Evolutionary conservation across 2,113 vertebrate species (phyloP), one percentile per base, ranked within the genome.

Genomic region (Regulus satrapa): DNA sequence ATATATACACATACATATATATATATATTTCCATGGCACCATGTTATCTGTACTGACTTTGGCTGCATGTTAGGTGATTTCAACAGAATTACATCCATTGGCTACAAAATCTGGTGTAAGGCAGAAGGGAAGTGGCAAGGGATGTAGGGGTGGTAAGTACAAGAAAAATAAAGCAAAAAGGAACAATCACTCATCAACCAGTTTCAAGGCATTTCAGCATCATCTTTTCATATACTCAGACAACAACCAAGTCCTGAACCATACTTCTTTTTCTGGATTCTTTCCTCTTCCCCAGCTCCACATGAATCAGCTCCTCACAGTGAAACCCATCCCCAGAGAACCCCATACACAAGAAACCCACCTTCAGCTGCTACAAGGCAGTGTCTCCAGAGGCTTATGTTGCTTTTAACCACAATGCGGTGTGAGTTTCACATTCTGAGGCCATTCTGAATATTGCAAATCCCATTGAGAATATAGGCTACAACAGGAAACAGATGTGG

Each of bases 401-500:
- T 96, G 90, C 88, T 95, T 97, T 96, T 91, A 97, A 98, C 98
- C 98, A 87, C 98, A 98, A 24, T 72, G 97, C 73, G 97, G 98
- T 97, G 90, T 95, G 86, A 97, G 94, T 98, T 98, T 98, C 97
- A 97, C 95, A 96, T 97, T 98, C 97, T 97, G 97, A 98, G 95
- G 97, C 97, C 97, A 96, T 98, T 98, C 97, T 97, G 98, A 98
- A 98, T 96, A 97, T 90, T 98, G 92, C 74, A 81, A 97, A 98
- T 98, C 98, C 92, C 98, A 98, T 93, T 96, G 97, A 97, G 97
- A 98, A 98, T 79, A 97, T 7, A 96, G 87, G 92, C 97, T 97
- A 81, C 97, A 98, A 98, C 97, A 97, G 88, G 97, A 99, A 98
- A 98, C 98, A 98, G 96, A 98, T 98, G 98, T 98, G 95, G 94